Conservation (phyloP, 2,888 invertebrate species). For the Orthosia gothica region DNA sequence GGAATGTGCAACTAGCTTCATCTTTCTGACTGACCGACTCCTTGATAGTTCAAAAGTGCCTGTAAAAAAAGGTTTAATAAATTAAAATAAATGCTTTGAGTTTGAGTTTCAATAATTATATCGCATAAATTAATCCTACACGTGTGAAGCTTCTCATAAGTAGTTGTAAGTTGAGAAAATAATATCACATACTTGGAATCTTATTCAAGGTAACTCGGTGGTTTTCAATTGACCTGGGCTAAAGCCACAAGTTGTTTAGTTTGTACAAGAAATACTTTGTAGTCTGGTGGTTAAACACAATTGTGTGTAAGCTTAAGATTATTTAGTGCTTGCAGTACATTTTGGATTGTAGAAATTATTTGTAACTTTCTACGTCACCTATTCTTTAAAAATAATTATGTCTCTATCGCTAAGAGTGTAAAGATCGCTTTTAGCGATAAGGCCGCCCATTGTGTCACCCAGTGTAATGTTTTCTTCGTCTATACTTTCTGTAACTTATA, state of each 20-base stretch:
- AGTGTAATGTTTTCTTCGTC: too few species aligned
- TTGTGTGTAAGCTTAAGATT: not conserved
- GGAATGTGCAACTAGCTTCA: too few species aligned
- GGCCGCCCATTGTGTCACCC: too few species aligned
- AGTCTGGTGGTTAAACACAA: constrained; percentile 21
- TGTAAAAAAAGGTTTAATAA: too few species aligned
- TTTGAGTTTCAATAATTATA: not conserved
- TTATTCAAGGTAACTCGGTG: constrained; percentile 50
- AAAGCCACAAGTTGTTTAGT: constrained; percentile 37
- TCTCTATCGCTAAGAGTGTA: too few species aligned
- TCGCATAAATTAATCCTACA: not conserved
- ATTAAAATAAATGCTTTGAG: too few species aligned
- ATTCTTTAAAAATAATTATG: too few species aligned
- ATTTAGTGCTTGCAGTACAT: not conserved
- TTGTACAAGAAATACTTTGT: constrained; percentile 27
- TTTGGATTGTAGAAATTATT: not conserved
- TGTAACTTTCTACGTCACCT: too few species aligned
- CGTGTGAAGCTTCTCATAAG: not conserved
- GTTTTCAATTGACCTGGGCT: constrained; percentile 57
- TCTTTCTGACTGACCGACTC: too few species aligned
- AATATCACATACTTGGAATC: constrained; percentile 33
- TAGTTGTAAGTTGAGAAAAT: constrained; percentile 22
- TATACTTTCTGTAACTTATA: too few species aligned
- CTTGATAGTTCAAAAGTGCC: too few species aligned
- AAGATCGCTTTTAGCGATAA: too few species aligned